A percentile compares a stretch with the other conserved stretches of the same genome.
Evolutionary conservation across 2,797 vertebrate species (phyloP).

Genomic region (Epinephelus coioides): DNA sequence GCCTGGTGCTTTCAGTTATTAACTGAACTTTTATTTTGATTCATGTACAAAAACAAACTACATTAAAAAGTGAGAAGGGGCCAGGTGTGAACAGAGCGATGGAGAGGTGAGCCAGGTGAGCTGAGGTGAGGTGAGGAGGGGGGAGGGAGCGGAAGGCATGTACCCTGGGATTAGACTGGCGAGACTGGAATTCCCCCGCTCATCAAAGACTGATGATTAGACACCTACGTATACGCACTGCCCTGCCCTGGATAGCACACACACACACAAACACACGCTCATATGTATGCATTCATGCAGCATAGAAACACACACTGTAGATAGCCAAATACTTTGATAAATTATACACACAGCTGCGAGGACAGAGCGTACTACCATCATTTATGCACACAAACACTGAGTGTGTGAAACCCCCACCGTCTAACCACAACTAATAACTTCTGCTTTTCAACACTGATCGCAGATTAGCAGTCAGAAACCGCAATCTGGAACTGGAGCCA

Average conservation of each 20-base stretch:
- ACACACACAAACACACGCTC: slow-evolving; percentile 26
- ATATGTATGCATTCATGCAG: not conserved
- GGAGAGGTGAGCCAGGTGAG: slow-evolving; percentile 36
- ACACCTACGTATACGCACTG: slow-evolving; percentile 59
- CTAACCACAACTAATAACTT: slow-evolving; percentile 36
- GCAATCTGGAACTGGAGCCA: slow-evolving; percentile 4
- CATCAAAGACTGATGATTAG: slow-evolving; percentile 80
- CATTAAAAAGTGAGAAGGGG: not conserved
- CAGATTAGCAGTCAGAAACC: slow-evolving; percentile 18
- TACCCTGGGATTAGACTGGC: slow-evolving; percentile 72
- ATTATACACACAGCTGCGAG: slow-evolving; percentile 17
- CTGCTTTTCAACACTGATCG: slow-evolving; percentile 24
- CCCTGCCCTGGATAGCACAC: slow-evolving; percentile 41
- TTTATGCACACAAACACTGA: not conserved
- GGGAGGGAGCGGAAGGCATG: slow-evolving; percentile 60
- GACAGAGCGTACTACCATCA: not conserved
- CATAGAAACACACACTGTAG: not conserved
- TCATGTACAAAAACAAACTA: not conserved
- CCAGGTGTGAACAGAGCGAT: slow-evolving; percentile 24
- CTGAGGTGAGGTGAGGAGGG: slow-evolving; percentile 16
- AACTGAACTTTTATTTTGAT: no score
- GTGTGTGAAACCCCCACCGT: slow-evolving; percentile 2
- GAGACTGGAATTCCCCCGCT: slow-evolving; percentile 80
- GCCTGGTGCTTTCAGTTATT: no score
- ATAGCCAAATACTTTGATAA: slow-evolving; percentile 9